These are phyloP conservation scores for Agrilus cyanescens DNA, from an alignment of 2,888 invertebrate genomes.

Conservation along the genomic window DNA sequence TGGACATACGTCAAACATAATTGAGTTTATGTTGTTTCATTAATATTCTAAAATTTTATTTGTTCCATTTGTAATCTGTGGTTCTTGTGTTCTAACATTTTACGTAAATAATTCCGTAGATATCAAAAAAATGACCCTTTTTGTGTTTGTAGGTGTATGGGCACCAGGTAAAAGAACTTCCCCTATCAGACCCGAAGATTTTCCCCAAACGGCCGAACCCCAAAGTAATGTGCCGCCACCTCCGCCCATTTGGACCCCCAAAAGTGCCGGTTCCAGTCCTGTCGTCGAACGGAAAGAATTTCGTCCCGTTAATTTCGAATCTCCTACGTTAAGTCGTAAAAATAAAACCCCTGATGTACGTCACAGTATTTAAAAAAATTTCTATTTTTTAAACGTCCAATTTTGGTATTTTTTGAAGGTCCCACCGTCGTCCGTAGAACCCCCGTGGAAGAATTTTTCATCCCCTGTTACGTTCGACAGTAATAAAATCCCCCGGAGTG, in stretches of 20 bases:
- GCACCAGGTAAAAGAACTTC: slow-evolving; percentile 39
- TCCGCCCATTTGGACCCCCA: slow-evolving; percentile 69
- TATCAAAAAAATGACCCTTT: too few species aligned
- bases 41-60: too few species aligned
- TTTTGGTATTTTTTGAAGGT: slow-evolving; percentile 2
- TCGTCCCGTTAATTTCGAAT: slow-evolving; percentile 65
- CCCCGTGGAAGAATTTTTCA: slow-evolving; percentile 19
- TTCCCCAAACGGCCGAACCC: slow-evolving; percentile 7
- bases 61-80: too few species aligned
- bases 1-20: too few species aligned
- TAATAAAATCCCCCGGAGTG: slow-evolving; percentile 43
- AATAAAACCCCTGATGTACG: slow-evolving; percentile 32
- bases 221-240: slow-evolving; percentile 40
- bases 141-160: slow-evolving; percentile 43
- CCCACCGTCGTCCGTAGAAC: slow-evolving; percentile 14
- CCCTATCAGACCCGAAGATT: slow-evolving; percentile 15
- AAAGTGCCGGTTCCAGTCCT: slow-evolving; percentile 59
- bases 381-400: not conserved
- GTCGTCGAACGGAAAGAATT: slow-evolving; percentile 63
- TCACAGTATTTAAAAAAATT: not conserved
- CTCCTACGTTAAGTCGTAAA: slow-evolving; percentile 49
- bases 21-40: too few species aligned
- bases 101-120: too few species aligned
- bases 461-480: slow-evolving; percentile 22
- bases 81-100: too few species aligned